A percentile compares a stretch with the other conserved stretches of the same genome.
These are phyloP conservation scores for Ornithoptera alexandrae DNA, from an alignment of 2,888 invertebrate genomes.

Conservation along the genomic window DNA sequence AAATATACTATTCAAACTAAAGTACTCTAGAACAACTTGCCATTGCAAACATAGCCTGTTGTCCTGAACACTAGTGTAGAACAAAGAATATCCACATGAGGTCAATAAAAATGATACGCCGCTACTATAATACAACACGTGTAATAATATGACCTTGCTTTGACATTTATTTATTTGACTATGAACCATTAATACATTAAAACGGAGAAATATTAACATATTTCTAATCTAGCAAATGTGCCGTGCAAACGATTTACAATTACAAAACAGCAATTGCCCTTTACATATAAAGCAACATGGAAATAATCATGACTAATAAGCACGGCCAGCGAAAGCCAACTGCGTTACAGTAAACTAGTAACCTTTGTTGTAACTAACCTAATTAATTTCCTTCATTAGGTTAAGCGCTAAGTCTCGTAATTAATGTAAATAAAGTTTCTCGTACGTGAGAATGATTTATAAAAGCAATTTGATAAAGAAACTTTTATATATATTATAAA, in stretches of 20 bases:
- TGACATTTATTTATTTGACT: neutral
- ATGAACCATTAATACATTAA: neutral
- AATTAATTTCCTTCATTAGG: constrained; percentile 22
- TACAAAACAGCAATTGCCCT: constrained; percentile 16
- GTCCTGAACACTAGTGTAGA: too few species aligned
- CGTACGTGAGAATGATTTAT: neutral
- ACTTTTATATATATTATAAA: too few species aligned
- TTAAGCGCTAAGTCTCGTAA: neutral
- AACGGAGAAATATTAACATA: constrained; percentile 23
- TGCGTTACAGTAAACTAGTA: constrained; percentile 15
- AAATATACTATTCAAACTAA: too few species aligned
- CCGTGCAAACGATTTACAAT: constrained; percentile 16
- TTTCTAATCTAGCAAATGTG: constrained; percentile 25
- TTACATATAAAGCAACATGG: neutral
- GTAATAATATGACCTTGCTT: neutral
- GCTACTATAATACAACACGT: neutral
- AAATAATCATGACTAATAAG: neutral
- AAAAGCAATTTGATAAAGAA: too few species aligned
- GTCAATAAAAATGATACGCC: too few species aligned
- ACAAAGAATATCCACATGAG: too few species aligned
- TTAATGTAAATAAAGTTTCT: neutral
- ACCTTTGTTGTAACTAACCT: constrained; percentile 23
- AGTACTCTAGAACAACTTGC: too few species aligned
- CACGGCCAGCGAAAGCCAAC: neutral
- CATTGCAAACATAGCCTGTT: too few species aligned